Percentiles rank a stretch among this genome's conserved stretches.
phyloP scores from a whole-genome alignment of 2,113 vertebrate genomes.

The Phalacrocorax aristotelis region DNA sequence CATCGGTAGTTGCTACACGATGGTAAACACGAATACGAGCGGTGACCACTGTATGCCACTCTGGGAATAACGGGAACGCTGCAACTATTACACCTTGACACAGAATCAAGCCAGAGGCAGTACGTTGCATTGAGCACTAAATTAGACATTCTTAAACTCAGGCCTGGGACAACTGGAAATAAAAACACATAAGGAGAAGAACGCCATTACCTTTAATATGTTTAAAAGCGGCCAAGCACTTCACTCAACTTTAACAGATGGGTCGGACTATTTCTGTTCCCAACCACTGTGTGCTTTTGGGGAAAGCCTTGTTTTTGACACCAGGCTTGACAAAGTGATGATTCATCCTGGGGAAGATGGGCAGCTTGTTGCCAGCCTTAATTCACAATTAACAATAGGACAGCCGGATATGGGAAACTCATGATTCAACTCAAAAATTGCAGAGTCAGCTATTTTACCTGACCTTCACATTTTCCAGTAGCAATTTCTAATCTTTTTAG shows the following conservation, averaged over 20 bases:
- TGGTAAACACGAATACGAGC: neutral
- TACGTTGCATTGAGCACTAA: rapidly evolving
- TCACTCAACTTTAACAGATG: neutral
- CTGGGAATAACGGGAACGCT: neutral
- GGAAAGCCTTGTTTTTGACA: constrained; percentile 36
- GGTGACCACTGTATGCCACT: neutral
- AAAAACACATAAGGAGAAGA: neutral
- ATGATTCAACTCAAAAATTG: constrained; percentile 37
- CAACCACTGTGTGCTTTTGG: neutral
- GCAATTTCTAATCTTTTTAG: neutral
- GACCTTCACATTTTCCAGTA: neutral
- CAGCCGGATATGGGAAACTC: constrained; percentile 14
- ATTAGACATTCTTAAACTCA: neutral
- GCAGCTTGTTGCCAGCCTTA: constrained; percentile 34
- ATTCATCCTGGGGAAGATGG: constrained; percentile 48
- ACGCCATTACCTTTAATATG: neutral
- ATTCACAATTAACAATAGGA: constrained; percentile 30
- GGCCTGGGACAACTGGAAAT: neutral
- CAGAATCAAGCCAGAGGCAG: neutral
- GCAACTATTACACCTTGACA: neutral
- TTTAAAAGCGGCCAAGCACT: neutral
- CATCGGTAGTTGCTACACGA: rapidly evolving
- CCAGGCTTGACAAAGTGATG: constrained; percentile 52
- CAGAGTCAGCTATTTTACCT: neutral
- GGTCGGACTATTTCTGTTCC: neutral